phyloP scores from a whole-genome alignment of 2,888 invertebrate genomes.

The Blastobasis adustella region DNA sequence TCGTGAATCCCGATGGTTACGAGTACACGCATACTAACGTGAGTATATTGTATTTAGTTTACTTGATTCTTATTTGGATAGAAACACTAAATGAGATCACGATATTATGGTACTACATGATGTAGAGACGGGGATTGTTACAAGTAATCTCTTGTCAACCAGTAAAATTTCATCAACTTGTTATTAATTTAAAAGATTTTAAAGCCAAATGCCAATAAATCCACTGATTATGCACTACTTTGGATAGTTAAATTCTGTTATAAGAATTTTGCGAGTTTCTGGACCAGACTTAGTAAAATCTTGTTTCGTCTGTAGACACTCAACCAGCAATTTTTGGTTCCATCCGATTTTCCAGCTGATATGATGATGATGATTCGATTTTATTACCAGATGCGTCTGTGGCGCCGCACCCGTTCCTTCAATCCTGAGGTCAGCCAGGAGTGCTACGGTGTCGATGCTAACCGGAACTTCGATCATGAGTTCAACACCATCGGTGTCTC shows the following conservation, averaged over 20 bases:
- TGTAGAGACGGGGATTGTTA: background rate
- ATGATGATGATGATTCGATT: background rate
- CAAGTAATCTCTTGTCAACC: background rate
- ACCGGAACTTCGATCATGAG: slow-evolving; percentile 81
- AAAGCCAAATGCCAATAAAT: background rate
- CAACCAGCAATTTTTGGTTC: background rate
- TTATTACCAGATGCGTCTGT: slow-evolving; percentile 65
- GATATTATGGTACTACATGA: background rate
- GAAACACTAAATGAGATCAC: background rate
- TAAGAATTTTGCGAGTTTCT: no score
- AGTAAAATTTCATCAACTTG: background rate
- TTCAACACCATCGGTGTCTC: slow-evolving; percentile 73
- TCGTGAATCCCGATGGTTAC: slow-evolving; percentile 83
- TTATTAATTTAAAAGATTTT: background rate
- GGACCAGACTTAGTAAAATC: no score
- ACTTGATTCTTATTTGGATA: background rate
- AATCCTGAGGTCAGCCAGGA: slow-evolving; percentile 22
- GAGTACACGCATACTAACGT: slow-evolving; percentile 69
- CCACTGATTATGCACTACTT: no score
- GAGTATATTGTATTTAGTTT: slow-evolving; percentile 16
- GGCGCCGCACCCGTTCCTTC: slow-evolving; percentile 77
- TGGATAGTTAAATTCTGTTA: no score
- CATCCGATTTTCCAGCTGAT: background rate
- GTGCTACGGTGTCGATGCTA: slow-evolving; percentile 81
- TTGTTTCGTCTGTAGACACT: background rate